Conservation (phyloP, 2,888 invertebrate genomes). For the Lydus trimaculatus region DNA sequence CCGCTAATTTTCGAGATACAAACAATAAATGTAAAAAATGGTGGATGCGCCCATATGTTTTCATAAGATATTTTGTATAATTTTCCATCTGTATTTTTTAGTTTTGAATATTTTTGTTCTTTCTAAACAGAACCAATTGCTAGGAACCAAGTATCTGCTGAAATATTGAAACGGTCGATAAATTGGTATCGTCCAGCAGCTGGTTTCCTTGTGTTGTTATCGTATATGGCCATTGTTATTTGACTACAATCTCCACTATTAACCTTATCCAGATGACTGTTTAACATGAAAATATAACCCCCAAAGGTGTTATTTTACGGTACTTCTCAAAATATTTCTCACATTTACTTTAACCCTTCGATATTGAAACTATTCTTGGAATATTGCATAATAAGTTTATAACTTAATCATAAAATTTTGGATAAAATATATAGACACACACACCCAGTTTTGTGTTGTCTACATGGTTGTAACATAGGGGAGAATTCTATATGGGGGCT, state of each 20-base stretch:
- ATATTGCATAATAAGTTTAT: neutral
- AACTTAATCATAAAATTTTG: constrained; percentile 6
- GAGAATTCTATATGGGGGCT: neutral
- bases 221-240: constrained; percentile 22
- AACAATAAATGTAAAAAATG: neutral
- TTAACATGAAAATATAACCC: constrained; percentile 22
- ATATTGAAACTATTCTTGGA: neutral
- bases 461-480: neutral
- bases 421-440: neutral
- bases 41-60: neutral
- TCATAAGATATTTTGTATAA: neutral
- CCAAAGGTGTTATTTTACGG: constrained; percentile 12
- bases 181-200: constrained; percentile 47
- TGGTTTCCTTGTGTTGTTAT: constrained; percentile 28
- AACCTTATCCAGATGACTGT: constrained; percentile 21
- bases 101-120: neutral
- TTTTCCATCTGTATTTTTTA: neutral
- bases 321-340: constrained; percentile 2
- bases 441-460: neutral
- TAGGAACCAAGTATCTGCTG: constrained; percentile 45
- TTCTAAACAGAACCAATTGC: neutral
- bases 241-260: constrained; percentile 15
- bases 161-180: constrained; percentile 51
- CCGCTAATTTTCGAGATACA: neutral
- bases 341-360: constrained; percentile 11